These are phyloP conservation scores for Vandiemenella viatica DNA, from an alignment of 2,888 invertebrate genomes.

Conservation along the genomic window DNA sequence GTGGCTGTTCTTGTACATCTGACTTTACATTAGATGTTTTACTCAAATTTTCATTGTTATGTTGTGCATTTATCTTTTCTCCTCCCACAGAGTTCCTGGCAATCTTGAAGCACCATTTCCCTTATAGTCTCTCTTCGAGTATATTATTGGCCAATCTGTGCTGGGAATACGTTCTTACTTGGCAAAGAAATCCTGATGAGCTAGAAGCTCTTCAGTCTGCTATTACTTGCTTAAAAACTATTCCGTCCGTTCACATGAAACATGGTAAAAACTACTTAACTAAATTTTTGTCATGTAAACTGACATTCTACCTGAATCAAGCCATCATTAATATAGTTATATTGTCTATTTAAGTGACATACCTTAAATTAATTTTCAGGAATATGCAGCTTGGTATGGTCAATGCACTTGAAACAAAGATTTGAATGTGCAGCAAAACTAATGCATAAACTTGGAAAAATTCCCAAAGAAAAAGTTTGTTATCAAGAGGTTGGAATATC, in stretches of 20 bases:
- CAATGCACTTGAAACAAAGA: slow-evolving; percentile 66
- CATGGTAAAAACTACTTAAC: slow-evolving; percentile 34
- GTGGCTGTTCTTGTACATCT: too few species aligned
- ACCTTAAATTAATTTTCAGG: slow-evolving; percentile 32
- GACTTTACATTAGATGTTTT: too few species aligned
- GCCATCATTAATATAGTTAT: background rate
- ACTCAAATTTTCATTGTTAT: too few species aligned
- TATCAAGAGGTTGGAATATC: slow-evolving; percentile 59
- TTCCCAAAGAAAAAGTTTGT: slow-evolving; percentile 73
- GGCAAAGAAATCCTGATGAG: slow-evolving; percentile 62
- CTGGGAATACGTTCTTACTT: slow-evolving; percentile 80
- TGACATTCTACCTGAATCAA: background rate
- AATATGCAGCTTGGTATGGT: slow-evolving; percentile 74
- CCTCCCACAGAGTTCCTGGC: slow-evolving; percentile 6
- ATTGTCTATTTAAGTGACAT: background rate
- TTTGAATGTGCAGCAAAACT: slow-evolving; percentile 62
- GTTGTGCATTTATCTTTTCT: too few species aligned
- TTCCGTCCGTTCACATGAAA: slow-evolving; percentile 48
- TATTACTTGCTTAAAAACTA: slow-evolving; percentile 47
- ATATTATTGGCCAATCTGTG: slow-evolving; percentile 71
- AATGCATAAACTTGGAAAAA: slow-evolving; percentile 64
- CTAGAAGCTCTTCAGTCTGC: slow-evolving; percentile 54
- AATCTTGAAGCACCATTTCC: slow-evolving; percentile 61
- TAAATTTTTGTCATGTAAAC: background rate
- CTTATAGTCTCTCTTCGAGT: slow-evolving; percentile 66